Evolutionary conservation across 2,113 vertebrate genomes (phyloP).

Genomic region (Candoia aspera): DNA sequence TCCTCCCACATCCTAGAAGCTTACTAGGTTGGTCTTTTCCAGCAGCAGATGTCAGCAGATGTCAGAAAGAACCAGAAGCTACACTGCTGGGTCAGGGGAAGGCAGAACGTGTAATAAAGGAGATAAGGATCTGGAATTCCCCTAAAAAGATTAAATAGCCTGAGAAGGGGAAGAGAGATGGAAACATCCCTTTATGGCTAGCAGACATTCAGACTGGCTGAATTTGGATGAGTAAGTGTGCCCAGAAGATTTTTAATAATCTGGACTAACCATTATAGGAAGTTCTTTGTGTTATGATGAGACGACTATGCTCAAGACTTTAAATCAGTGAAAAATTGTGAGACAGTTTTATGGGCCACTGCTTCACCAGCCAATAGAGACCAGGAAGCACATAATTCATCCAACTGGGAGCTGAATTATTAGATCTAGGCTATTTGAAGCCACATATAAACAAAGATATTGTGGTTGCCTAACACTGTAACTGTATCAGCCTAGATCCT

Average conservation of each 20-base stretch:
- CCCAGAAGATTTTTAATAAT: background rate
- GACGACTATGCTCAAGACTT: background rate
- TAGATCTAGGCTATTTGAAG: background rate
- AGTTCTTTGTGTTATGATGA: background rate
- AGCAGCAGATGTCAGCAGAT: too few species aligned
- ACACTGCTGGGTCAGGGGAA: too few species aligned
- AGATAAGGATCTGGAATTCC: background rate
- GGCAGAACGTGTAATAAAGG: background rate
- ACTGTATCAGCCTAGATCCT: background rate
- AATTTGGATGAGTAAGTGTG: background rate
- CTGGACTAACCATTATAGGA: background rate
- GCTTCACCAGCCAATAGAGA: background rate
- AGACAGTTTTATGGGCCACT: background rate
- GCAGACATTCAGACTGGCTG: background rate
- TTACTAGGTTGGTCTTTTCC: too few species aligned
- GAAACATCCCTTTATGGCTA: background rate
- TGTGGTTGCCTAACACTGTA: background rate
- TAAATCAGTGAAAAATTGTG: background rate
- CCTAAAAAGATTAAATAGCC: background rate
- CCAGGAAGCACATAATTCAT: background rate
- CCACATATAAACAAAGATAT: background rate
- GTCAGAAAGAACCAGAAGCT: too few species aligned
- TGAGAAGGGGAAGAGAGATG: background rate
- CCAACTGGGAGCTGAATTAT: background rate
- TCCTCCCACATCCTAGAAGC: too few species aligned